These are phyloP conservation scores for Euplagia quadripunctaria DNA, from an alignment of 2,888 invertebrate species.

Conservation along the genomic window DNA sequence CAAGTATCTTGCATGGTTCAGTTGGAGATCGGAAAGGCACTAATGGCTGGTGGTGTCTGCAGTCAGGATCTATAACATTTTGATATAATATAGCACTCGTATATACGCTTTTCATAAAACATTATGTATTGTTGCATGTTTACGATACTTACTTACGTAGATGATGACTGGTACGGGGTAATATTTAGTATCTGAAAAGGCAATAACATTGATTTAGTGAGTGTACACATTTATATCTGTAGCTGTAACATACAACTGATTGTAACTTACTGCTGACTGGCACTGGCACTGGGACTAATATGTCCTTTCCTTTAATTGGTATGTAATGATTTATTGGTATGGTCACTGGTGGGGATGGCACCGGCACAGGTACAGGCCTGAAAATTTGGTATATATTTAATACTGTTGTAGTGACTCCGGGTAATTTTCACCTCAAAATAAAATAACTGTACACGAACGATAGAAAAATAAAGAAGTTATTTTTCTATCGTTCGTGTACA, in stretches of 20 bases:
- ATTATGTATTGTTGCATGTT: neutral
- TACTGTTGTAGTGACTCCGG: neutral
- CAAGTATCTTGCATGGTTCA: constrained; percentile 60
- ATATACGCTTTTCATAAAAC: neutral
- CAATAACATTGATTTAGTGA: neutral
- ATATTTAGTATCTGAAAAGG: constrained; percentile 63
- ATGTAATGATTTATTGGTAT: constrained; percentile 67
- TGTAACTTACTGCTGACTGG: constrained; percentile 41
- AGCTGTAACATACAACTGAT: neutral
- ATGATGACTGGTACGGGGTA: constrained; percentile 70
- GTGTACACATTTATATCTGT: neutral
- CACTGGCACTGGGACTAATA: constrained; percentile 68
- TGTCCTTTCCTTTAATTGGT: constrained; percentile 65
- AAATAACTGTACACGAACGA: too few relatives aligned
- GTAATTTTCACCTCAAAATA: too few relatives aligned
- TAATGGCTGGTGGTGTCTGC: constrained; percentile 62
- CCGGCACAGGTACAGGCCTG: constrained; percentile 59
- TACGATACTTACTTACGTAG: constrained; percentile 67
- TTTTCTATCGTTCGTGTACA: too few relatives aligned
- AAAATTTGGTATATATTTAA: neutral
- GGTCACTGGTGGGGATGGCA: constrained; percentile 67
- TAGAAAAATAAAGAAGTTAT: too few relatives aligned
- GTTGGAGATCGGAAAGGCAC: constrained; percentile 66
- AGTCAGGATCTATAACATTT: constrained; percentile 65
- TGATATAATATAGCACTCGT: neutral